Conservation (phyloP, 2,888 invertebrate genomes). For the Eudemis profundana region DNA sequence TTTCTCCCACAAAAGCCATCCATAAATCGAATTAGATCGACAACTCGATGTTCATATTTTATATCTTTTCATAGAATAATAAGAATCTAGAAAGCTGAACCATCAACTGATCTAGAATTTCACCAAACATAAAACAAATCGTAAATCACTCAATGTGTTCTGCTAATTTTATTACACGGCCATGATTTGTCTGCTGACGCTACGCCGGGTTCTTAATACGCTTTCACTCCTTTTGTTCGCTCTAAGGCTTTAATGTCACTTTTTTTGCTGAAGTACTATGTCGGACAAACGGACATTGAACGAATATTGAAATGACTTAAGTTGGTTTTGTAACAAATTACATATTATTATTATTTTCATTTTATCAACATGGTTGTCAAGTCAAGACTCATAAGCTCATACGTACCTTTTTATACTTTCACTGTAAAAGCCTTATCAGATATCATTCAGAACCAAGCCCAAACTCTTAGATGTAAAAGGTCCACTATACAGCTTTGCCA, state of each 20-base stretch:
- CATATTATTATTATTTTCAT: too few relatives aligned
- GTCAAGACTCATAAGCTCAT: too few relatives aligned
- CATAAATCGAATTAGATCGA: slow-evolving; percentile 21
- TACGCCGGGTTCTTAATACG: slow-evolving; percentile 51
- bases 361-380: too few relatives aligned
- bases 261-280: slow-evolving; percentile 66
- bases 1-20: too few relatives aligned
- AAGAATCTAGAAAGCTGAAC: slow-evolving; percentile 20
- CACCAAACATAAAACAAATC: slow-evolving; percentile 14
- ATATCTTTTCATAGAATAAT: slow-evolving; percentile 19
- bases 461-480: too few relatives aligned
- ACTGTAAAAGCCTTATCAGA: too few relatives aligned
- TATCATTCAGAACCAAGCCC: too few relatives aligned
- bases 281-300: slow-evolving; percentile 63
- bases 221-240: slow-evolving; percentile 78
- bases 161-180: slow-evolving; percentile 22
- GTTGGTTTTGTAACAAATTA: too few relatives aligned
- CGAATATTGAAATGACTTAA: not conserved
- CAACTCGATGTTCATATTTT: slow-evolving; percentile 4
- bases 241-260: slow-evolving; percentile 58
- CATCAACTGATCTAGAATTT: slow-evolving; percentile 14
- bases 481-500: too few relatives aligned
- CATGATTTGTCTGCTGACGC: slow-evolving; percentile 37
- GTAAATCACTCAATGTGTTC: slow-evolving; percentile 21
- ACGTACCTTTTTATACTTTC: too few relatives aligned